phyloP scores from a whole-genome alignment of 2,797 vertebrate species.

The Pipistrellus pygmaeus region DNA sequence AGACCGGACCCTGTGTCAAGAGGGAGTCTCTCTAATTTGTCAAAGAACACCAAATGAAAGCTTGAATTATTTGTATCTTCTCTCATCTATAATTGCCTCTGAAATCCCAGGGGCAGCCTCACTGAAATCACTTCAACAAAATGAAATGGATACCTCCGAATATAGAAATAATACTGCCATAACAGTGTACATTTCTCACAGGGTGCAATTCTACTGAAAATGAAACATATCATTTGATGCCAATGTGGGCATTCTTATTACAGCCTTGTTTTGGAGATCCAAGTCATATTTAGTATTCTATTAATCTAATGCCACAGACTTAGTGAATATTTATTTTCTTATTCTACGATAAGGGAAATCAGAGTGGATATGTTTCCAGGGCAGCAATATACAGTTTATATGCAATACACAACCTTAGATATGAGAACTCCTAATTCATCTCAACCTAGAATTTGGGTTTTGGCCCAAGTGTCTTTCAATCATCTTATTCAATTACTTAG shows the following conservation, averaged over 20 bases:
- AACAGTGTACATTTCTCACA: not conserved
- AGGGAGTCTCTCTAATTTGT: slow-evolving; percentile 4
- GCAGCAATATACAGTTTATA: not conserved
- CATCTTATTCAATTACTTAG: not conserved
- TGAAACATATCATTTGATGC: not conserved
- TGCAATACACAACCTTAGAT: not conserved
- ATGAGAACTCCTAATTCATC: not conserved
- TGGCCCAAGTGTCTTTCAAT: not conserved
- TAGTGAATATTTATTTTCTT: slow-evolving; percentile 12
- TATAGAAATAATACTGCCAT: not conserved
- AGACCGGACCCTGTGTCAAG: not conserved
- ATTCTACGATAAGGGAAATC: not conserved
- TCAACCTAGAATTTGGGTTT: not conserved
- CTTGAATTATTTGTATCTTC: slow-evolving; percentile 1
- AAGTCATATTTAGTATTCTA: not conserved
- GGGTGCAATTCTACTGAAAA: not conserved
- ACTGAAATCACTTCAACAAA: not conserved
- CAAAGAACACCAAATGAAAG: slow-evolving; percentile 42
- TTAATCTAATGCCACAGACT: not conserved
- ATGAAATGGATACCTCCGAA: slow-evolving; percentile 13
- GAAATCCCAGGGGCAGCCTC: not conserved
- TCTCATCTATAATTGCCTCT: not conserved
- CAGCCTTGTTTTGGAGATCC: not conserved
- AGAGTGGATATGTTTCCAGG: not conserved
- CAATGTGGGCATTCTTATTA: not conserved